phyloP scores from a whole-genome alignment of 1,140 invertebrate species.

The Drosophila persimilis region DNA sequence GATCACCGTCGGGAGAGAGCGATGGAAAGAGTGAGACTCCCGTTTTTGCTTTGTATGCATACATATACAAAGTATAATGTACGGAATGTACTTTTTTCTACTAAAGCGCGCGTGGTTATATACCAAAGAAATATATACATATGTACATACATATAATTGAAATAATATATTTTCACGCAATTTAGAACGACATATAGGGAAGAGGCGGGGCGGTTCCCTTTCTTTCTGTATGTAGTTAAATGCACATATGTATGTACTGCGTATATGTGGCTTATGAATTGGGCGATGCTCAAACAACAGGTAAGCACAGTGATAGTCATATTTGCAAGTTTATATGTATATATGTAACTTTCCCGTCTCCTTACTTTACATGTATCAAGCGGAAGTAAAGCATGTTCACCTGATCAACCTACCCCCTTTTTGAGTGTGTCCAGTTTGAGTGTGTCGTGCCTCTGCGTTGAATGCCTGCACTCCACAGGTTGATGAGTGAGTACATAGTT shows the following conservation, averaged over 20 bases:
- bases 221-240: constrained; percentile 2
- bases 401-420: constrained; percentile 30
- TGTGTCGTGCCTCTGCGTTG: neutral
- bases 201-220: constrained; percentile 11
- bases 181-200: neutral
- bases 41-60: constrained; percentile 8
- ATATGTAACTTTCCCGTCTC: constrained; percentile 4
- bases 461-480: constrained; percentile 42
- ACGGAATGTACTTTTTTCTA: too few species aligned
- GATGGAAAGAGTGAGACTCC: constrained; percentile 5
- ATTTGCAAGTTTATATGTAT: neutral
- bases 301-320: constrained; percentile 2
- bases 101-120: too few species aligned
- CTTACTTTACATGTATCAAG: constrained; percentile 13
- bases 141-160: neutral
- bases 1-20: constrained; percentile 10
- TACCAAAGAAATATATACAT: constrained; percentile 5
- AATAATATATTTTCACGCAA: too few species aligned
- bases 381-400: constrained; percentile 26
- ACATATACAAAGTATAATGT: neutral
- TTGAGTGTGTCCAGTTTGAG: neutral
- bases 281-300: constrained; percentile 3
- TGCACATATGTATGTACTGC: too few species aligned
- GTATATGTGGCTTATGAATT: constrained; percentile 12
- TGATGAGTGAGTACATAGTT: neutral